Base-by-base conservation (phyloP, 2,888 invertebrate species). In the Drosophila suboccidentalis region DNA sequence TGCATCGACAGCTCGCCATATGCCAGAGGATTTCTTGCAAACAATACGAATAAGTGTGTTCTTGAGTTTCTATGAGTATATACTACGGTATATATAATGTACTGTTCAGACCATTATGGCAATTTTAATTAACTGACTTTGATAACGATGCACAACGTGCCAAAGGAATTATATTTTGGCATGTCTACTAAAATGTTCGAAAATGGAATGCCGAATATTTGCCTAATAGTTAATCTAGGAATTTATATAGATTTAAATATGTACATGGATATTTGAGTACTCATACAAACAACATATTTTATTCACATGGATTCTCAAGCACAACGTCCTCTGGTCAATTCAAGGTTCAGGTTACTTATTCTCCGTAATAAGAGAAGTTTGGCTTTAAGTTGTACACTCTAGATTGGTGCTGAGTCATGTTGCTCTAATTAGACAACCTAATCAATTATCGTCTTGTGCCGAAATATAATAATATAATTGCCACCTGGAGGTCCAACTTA, bases 101-200 rank as follows among this genome's bases (percentile, higher is more conserved):
- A 54, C 47, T 64, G 65, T 71, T 61, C 64, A 69, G 82, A 83
- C 74, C 76, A 78, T 80, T 80, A 70, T 50, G 46, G 59, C 84
- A 89, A 90, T 90, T 90, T 90, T 87, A 87, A 87, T 90, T 87
- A 87, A 83, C 87, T 86, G 80, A 66, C 64, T 73, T 74, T 72
- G 74, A 69, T 85, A 75, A 68, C 58, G 41, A 9, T 51, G 62
- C 36, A 22, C 26, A 26, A 26, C 6, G 26, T 55, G 41, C 9
- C 15, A 4, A 19, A 29, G 13, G 49, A 6, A 19, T 50, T 13
- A 8, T 8, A 8, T 50, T 34, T 19, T 50, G 19, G 0, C 19
- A 43, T 43, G 11, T 13, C 13, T n/a, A 22, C 6, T 22, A 2
- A 13, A 44, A 13, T 4, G 9, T 2, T 13, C 11, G 6, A 34